Base-by-base conservation (phyloP, 2,888 invertebrate species). In the Drosophila lacicola region DNA sequence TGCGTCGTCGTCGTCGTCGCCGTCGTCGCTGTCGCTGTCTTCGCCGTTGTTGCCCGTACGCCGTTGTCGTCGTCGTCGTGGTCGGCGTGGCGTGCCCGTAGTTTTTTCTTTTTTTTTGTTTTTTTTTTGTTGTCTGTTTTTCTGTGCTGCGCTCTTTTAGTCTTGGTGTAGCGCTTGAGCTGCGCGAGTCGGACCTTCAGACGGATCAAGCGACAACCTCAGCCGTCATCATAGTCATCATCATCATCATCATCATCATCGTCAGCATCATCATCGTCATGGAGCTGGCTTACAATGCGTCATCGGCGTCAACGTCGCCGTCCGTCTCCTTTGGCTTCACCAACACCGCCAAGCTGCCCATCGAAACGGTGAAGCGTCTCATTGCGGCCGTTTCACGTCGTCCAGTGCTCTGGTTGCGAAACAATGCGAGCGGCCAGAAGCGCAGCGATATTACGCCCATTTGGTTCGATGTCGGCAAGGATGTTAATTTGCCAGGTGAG, bases 391-490 rank as follows among this genome's bases (percentile, higher is more conserved):
- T 90, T 21, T 86, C 90, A 10, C 83, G 82, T 17, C 74, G 89
- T 11, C 90, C 90, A n/a, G 75, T 87, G 36, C 72, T 90, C 19
- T 90, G 90, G 90, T 73, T 90, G 67, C 80, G 90, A 19, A 88
- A 76, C 47, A 88, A 87, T 49, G 68, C 61, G 17, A 82, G 73
- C 75, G 87, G 90, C 13, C 90, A 90, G 42, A 90, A 82, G 66
- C 83, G 90, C 44, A 88, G 90, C 41, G 90, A 90, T 44, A 82
- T 89, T 19, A 90, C 90, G 64, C 77, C 80, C 29, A 80, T 90
- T 51, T 90, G 90, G 90, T 80, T 83, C 47, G 89, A 90, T 14
- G 90, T 90, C 55, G 83, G 90, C 42, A 81, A 87, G 83, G 90
- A 90, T 68, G 85, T 89, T n/a, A 75, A 84, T 75, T 66, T 90